A percentile compares a stretch with the other conserved stretches of the same genome.
These are phyloP conservation scores for Malurus melanocephalus DNA, from an alignment of 2,113 vertebrate genomes.

Conservation along the genomic window DNA sequence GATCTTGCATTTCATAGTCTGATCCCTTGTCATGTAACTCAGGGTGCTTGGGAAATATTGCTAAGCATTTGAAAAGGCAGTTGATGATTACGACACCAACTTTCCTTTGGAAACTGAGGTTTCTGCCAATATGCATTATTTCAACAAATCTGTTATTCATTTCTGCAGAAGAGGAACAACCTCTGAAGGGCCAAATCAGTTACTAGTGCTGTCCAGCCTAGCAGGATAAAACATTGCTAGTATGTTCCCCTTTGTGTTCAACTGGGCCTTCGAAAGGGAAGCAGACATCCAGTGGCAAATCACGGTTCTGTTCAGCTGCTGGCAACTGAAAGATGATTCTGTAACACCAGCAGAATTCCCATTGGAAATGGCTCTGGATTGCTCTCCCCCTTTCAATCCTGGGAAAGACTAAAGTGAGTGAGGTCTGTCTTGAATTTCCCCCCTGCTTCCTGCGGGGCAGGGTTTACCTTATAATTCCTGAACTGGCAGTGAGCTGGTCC, in stretches of 20 bases:
- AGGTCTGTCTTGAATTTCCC: not conserved
- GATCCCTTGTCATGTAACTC: not conserved
- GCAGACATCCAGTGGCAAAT: constrained; percentile 12
- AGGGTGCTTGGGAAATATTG: not conserved
- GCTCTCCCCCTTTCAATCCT: not conserved
- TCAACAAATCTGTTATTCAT: not conserved
- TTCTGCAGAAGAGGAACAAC: constrained; percentile 47
- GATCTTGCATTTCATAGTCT: not conserved
- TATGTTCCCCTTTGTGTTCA: not conserved
- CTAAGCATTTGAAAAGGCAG: not conserved
- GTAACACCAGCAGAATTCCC: constrained; percentile 19
- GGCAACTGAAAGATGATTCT: constrained; percentile 33
- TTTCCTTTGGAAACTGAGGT: not conserved
- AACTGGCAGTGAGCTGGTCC: not conserved
- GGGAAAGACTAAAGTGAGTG: constrained; percentile 5
- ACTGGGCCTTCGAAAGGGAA: constrained; percentile 2
- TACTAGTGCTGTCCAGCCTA: not conserved
- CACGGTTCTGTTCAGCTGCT: constrained; percentile 3
- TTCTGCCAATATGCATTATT: not conserved
- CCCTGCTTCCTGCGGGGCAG: not conserved
- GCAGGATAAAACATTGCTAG: not conserved
- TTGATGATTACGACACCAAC: not conserved
- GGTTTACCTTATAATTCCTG: not conserved
- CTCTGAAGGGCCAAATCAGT: constrained; percentile 37
- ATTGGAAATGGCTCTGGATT: constrained; percentile 11